A percentile compares a stretch with the other conserved stretches of the same genome.
Evolutionary conservation across 1,140 invertebrate genomes (phyloP).

Genomic region (Sarcophaga peregrina): DNA sequence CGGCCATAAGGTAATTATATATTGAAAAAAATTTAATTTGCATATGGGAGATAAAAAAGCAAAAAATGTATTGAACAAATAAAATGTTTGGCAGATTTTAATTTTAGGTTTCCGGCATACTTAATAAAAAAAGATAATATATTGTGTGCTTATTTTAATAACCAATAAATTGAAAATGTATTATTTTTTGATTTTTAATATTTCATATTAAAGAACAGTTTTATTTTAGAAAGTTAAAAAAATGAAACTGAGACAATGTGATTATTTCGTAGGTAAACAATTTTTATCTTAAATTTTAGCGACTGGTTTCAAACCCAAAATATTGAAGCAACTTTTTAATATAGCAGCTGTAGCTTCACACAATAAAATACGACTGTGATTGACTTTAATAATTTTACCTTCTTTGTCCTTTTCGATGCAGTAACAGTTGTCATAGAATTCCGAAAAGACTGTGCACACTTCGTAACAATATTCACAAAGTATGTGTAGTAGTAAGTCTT

Average conservation of each 20-base stretch:
- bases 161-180: too few relatives aligned
- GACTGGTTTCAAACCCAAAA: slow-evolving; percentile 93
- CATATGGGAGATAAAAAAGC: too few relatives aligned
- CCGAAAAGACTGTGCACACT: slow-evolving; percentile 89
- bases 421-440: slow-evolving; percentile 98
- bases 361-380: slow-evolving; percentile 88
- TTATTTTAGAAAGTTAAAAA: not conserved
- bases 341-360: slow-evolving; percentile 92
- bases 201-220: not conserved
- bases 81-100: not conserved
- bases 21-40: too few relatives aligned
- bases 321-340: slow-evolving; percentile 86
- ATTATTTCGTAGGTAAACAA: not conserved
- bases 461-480: slow-evolving; percentile 98
- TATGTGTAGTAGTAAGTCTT: slow-evolving; percentile 87
- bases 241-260: not conserved
- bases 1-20: too few relatives aligned
- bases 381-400: slow-evolving; percentile 83
- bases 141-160: too few relatives aligned
- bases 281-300: slow-evolving; percentile 80
- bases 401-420: slow-evolving; percentile 91
- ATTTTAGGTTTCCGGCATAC: too few relatives aligned
- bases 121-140: too few relatives aligned
- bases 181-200: not conserved
- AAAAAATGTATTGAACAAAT: too few relatives aligned